A percentile compares a stretch with the other conserved stretches of the same genome.
These are phyloP conservation scores for Acleris literana DNA, from an alignment of 2,888 invertebrate species.

Conservation along the genomic window DNA sequence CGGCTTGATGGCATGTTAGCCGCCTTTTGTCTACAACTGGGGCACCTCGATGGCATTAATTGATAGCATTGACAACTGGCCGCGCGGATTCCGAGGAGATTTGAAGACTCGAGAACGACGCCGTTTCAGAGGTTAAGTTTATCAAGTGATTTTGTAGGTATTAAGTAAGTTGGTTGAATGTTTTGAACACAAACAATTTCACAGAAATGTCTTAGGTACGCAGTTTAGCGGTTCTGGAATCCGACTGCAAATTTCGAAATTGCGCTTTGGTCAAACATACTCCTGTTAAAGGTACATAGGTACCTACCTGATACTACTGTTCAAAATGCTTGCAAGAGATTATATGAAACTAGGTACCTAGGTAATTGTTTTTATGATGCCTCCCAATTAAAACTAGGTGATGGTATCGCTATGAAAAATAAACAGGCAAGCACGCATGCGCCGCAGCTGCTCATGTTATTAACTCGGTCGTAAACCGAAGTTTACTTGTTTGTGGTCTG, in stretches of 20 bases:
- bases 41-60: conserved; percentile 72
- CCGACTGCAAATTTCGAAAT: background rate
- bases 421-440: conserved; percentile 28
- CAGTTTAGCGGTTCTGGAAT: background rate
- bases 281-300: too few species aligned
- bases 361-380: background rate
- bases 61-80: conserved; percentile 67
- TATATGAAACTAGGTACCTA: too few species aligned
- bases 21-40: conserved; percentile 66
- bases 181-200: background rate
- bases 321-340: background rate
- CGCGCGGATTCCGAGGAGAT: conserved; percentile 50
- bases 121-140: background rate
- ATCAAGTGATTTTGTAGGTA: background rate
- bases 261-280: too few species aligned
- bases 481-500: conserved; percentile 20
- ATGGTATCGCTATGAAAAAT: conserved; percentile 19
- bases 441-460: conserved; percentile 22
- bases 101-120: conserved; percentile 27
- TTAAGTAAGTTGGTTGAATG: background rate
- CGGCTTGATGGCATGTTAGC: conserved; percentile 61
- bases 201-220: too few species aligned
- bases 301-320: too few species aligned
- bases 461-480: conserved; percentile 21
- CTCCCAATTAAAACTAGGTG: too few species aligned